A percentile compares a stretch with the other conserved stretches of the same genome.
phyloP scores from a whole-genome alignment of 2,797 vertebrate species.

The Pseudotriccus pelzelni region DNA sequence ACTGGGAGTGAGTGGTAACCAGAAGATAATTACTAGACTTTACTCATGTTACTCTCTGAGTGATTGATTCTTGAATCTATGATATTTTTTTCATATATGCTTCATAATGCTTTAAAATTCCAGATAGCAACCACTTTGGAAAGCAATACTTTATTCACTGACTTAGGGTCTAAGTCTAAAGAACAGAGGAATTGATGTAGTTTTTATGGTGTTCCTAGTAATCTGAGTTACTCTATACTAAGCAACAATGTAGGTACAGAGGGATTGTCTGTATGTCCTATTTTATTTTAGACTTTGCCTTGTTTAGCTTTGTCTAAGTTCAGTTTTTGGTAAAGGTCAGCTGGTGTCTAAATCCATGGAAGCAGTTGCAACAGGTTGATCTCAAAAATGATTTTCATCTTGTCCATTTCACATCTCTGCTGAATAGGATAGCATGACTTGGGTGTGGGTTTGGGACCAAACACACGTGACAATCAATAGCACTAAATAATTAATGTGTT shows the following conservation, averaged over 20 bases:
- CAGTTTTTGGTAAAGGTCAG: neutral
- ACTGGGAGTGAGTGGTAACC: neutral
- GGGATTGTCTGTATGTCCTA: neutral
- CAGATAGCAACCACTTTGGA: neutral
- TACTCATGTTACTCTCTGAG: neutral
- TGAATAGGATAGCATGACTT: neutral
- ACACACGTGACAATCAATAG: fast-evolving
- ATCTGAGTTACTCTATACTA: neutral
- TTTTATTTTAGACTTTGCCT: neutral
- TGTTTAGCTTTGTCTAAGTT: neutral
- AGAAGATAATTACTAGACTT: neutral
- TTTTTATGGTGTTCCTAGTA: neutral
- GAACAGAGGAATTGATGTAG: neutral
- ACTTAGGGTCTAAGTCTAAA: neutral
- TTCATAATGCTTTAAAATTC: neutral
- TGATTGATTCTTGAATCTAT: neutral
- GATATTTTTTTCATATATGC: neutral
- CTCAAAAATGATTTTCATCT: neutral
- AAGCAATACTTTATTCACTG: neutral
- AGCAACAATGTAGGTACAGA: neutral
- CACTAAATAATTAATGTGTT: neutral
- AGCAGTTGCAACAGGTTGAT: neutral
- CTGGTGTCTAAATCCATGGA: neutral
- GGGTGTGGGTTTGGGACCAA: neutral
- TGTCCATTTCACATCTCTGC: neutral